Conservation (phyloP, 2,888 invertebrate genomes). For the Deilephila porcellus region DNA sequence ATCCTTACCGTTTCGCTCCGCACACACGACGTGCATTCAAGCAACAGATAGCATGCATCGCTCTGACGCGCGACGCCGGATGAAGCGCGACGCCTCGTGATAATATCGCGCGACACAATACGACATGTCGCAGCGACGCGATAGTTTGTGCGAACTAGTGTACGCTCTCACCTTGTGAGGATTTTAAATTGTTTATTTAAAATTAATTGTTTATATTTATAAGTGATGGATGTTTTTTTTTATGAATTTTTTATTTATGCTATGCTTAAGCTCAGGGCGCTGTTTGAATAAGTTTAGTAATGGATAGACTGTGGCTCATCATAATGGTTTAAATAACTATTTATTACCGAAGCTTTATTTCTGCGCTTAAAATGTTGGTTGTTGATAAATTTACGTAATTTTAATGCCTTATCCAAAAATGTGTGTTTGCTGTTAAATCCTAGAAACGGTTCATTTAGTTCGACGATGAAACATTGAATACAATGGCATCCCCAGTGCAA, state of each 20-base stretch:
- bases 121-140: not conserved
- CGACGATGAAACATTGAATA: not conserved
- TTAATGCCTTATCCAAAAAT: no score
- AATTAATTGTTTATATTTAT: not conserved
- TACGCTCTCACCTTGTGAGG: not conserved
- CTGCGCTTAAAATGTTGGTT: no score
- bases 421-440: no score
- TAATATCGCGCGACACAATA: slow-evolving; percentile 25
- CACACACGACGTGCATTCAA: slow-evolving; percentile 1
- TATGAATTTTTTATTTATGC: no score
- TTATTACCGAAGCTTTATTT: no score
- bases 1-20: not conserved
- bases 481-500: not conserved
- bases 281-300: no score
- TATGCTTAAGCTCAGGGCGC: no score
- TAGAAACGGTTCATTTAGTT: no score
- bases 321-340: no score
- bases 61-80: slow-evolving; percentile 50
- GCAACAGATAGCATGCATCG: slow-evolving; percentile 34
- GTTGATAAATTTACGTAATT: no score
- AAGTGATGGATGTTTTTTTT: no score
- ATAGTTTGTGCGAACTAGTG: slow-evolving; percentile 6
- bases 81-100: slow-evolving; percentile 40
- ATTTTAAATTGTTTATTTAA: not conserved
- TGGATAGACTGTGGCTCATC: no score